Conservation (phyloP, 2,888 invertebrate genomes). For the Drosophila limbata region DNA sequence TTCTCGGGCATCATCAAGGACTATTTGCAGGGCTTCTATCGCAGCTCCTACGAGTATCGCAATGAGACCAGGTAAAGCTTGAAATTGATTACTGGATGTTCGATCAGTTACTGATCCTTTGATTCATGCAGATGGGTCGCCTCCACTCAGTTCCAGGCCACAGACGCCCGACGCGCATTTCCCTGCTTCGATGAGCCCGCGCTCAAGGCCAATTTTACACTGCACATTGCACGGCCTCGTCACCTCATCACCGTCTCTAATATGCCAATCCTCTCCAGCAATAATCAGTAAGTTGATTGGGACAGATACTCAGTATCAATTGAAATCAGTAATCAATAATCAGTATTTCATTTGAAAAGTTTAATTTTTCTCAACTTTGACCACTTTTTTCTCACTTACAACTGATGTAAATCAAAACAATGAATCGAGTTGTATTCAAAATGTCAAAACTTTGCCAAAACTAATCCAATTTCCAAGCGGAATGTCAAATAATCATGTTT, state of each 20-base stretch:
- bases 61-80: slow-evolving; percentile 88
- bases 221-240: slow-evolving; percentile 90
- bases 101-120: background rate
- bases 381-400: too few species aligned
- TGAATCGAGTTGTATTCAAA: too few species aligned
- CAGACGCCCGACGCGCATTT: slow-evolving; percentile 92
- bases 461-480: too few species aligned
- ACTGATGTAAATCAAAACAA: too few species aligned
- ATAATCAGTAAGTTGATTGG: slow-evolving; percentile 76
- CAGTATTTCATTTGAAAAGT: slow-evolving; percentile 66
- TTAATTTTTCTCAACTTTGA: too few species aligned
- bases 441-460: too few species aligned
- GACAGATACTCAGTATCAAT: too few species aligned
- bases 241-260: slow-evolving; percentile 92
- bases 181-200: slow-evolving; percentile 96
- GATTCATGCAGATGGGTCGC: slow-evolving; percentile 89
- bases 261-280: slow-evolving; percentile 87
- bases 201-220: slow-evolving; percentile 91
- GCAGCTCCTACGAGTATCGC: slow-evolving; percentile 91
- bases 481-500: too few species aligned
- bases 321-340: too few species aligned
- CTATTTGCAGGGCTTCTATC: slow-evolving; percentile 92
- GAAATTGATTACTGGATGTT: background rate
- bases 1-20: slow-evolving; percentile 91
- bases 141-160: slow-evolving; percentile 93